Base-by-base conservation (phyloP, 2,113 vertebrate species). In the Stegastes partitus region DNA sequence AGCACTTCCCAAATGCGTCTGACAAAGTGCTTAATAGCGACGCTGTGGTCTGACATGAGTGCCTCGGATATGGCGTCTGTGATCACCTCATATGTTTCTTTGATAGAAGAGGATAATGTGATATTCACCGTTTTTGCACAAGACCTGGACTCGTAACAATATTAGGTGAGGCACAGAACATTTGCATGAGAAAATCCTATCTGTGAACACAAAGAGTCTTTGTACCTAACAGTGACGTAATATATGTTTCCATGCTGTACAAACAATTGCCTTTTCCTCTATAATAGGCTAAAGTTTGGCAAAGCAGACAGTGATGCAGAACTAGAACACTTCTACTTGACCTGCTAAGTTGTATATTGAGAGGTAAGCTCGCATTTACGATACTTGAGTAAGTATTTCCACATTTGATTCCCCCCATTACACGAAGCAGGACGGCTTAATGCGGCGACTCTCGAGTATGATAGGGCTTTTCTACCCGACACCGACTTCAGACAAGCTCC, bases 21-120 rank as follows among this genome's bases (percentile, higher is more conserved):
- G 89, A 91, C 91, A 93, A 91, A 93, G 92, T 92, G 91, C 91
- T 89, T 93, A 88, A 92, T 88, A 91, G 90, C 78, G 61, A 90
- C 74, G 72, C 57, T 82, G 89, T 84, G 89, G 91, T 90, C 79
- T 86, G 76, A 83, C 81, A 92, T 73, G 81, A 92, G 87, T 83
- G 89, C 86, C 87, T 93, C 70, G 68, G 85, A 89, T 90, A 83
- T 82, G 85, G 77, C 67, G 21, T 90, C 75, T 89, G 82, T 79
- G 77, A 87, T 89, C 85, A 86, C 81, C 81, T 88, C 77, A 78
- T 90, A 77, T 56, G 61, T 83, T 90, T 85, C 84, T 81, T 87
- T 83, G 73, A 89, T 80, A 78, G 63, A 73, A 66, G 21, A 57
- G 57, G 26, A 71, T 82, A 86, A 82, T 85, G 65, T 74, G 58